Conservation (phyloP, 2,888 invertebrate species). For the Euproctis similis region DNA sequence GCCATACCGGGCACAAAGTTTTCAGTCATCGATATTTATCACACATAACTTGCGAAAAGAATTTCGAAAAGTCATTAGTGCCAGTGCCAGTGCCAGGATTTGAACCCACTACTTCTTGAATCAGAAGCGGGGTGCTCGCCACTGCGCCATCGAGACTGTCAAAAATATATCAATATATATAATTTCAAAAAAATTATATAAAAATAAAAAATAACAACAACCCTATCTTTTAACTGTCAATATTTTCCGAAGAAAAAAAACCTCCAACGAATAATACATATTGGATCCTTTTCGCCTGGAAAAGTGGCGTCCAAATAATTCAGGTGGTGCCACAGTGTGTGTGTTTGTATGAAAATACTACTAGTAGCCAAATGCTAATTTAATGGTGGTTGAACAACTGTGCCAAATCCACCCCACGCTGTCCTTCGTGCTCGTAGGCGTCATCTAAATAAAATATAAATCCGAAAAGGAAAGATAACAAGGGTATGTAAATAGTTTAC, state of each 20-base stretch:
- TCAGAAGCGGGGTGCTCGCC: too few species aligned
- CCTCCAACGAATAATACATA: constrained; percentile 28
- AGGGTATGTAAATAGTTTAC: too few species aligned
- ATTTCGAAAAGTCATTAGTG: too few species aligned
- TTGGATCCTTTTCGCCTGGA: constrained; percentile 41
- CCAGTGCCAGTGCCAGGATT: too few species aligned
- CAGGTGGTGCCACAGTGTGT: constrained; percentile 56
- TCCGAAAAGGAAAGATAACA: constrained; percentile 33
- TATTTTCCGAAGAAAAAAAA: constrained; percentile 5
- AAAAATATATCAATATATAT: too few species aligned
- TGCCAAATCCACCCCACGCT: constrained; percentile 59
- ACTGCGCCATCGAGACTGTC: too few species aligned
- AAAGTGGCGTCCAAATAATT: constrained; percentile 64
- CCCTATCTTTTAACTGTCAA: constrained; percentile 4
- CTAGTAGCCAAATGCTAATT: constrained; percentile 74
- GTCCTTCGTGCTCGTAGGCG: constrained; percentile 66
- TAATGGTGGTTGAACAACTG: constrained; percentile 75
- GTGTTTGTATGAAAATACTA: constrained; percentile 64
- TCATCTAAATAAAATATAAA: constrained; percentile 68
- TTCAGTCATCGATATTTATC: too few species aligned
- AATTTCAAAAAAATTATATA: too few species aligned
- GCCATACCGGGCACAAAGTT: too few species aligned
- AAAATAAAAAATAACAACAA: too few species aligned
- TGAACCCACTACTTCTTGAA: too few species aligned
- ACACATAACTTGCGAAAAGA: too few species aligned